A percentile compares a stretch with the other conserved stretches of the same genome.
These are phyloP conservation scores for Charina bottae DNA, from an alignment of 2,113 vertebrate species.

Conservation along the genomic window DNA sequence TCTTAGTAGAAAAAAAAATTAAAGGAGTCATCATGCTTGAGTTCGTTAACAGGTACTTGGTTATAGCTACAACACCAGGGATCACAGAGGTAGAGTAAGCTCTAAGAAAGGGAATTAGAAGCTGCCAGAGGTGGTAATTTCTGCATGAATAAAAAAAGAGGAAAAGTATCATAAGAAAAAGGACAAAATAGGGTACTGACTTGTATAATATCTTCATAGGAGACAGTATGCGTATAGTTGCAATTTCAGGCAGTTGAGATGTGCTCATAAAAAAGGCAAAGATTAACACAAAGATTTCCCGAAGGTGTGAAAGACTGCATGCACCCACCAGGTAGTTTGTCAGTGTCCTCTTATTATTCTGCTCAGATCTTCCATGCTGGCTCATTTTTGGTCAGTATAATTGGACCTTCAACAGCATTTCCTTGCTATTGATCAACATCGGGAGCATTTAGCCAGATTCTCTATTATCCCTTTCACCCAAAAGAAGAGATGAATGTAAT, in stretches of 20 bases:
- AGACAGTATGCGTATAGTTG: background rate
- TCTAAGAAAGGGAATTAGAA: background rate
- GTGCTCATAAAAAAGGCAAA: background rate
- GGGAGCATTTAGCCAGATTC: background rate
- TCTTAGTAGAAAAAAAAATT: background rate
- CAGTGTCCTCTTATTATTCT: background rate
- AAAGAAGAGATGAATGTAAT: background rate
- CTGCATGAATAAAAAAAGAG: background rate
- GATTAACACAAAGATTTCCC: background rate
- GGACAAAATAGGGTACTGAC: background rate
- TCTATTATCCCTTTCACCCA: background rate
- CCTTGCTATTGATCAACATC: background rate
- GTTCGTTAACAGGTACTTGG: background rate
- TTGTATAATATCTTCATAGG: background rate
- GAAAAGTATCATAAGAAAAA: background rate
- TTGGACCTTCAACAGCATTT: background rate
- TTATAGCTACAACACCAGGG: background rate
- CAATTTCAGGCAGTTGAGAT: background rate
- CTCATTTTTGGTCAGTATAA: background rate
- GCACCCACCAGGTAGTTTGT: background rate
- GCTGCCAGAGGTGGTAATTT: background rate
- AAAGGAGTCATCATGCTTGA: background rate
- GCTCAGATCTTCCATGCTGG: background rate
- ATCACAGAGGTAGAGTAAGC: background rate
- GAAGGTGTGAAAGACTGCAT: background rate